Base-by-base conservation (phyloP, 2,888 invertebrate genomes). In the Yponomeuta plumbellus region DNA sequence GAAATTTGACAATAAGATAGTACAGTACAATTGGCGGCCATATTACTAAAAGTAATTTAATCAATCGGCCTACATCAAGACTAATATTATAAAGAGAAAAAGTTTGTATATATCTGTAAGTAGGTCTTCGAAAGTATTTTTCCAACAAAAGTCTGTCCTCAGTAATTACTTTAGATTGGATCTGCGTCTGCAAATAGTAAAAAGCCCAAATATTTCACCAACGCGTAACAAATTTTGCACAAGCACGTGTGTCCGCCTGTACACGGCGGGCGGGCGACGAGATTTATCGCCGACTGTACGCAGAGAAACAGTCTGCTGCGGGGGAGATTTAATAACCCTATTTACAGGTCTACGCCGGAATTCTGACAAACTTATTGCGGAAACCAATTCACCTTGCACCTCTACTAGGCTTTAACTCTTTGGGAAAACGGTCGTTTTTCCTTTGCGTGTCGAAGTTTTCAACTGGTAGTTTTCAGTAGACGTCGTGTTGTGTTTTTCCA, bases 271-370 rank as follows among this genome's bases (percentile, higher is more conserved):
- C 17, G 44, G 17, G 13, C 17, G 44, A 1, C 44, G 44, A 65
- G 65, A 65, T 65, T 65, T 58, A 65, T 65, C 22, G 65, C 59
- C 22, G 10, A 40, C 44, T 52, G 44, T 52, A 52, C 44, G 13
- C 44, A 13, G 44, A 52, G 44, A 13, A 52, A 52, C 44, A 17
- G 44, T 52, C 44, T 52, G 44, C 44, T 52, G 44, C 5, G 76
- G 80, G 80, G 79, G 79, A 76, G 73, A 67, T 70, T 72, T 77
- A 74, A 76, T 77, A 75, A 77, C 75, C 74, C 73, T 75, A 73
- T 77, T 76, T 76, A 75, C 73, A 68, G 69, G 71, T 74, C 71
- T 76, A 75, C 76, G 74, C 73, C 40, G 72, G 72, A 73, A 75
- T 75, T 52, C 44, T 52, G 44, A 13, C 44, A 52, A 52, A 52